Evolutionary conservation across 2,888 invertebrate genomes (phyloP).

Genomic region (Ditula angustiorana): DNA sequence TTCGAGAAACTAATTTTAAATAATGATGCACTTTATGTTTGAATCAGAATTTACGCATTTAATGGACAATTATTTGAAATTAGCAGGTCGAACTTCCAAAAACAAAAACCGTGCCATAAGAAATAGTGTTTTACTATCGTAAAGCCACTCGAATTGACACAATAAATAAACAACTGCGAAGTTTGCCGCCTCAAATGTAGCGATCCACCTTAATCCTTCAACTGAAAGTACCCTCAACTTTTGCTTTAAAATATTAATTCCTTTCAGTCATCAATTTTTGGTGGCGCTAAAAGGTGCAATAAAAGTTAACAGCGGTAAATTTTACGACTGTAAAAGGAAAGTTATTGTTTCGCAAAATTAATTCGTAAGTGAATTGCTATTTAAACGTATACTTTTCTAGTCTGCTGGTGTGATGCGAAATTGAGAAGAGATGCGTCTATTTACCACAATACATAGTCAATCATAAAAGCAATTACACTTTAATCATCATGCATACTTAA

Average conservation of each 20-base stretch:
- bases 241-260: background rate
- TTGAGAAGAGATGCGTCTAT: background rate
- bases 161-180: no score
- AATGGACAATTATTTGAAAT: no score
- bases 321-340: constrained; percentile 5
- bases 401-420: constrained; percentile 16
- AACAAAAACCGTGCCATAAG: no score
- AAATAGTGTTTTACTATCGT: no score
- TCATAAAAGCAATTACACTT: constrained; percentile 16
- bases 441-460: constrained; percentile 22
- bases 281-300: constrained; percentile 2
- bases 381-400: constrained; percentile 19
- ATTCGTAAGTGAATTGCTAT: background rate
- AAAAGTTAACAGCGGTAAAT: constrained; percentile 23
- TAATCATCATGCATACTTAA: background rate
- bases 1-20: no score
- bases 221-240: background rate
- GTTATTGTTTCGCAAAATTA: constrained; percentile 10
- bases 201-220: no score
- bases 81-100: no score
- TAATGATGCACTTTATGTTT: no score
- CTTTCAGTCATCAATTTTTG: background rate
- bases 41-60: no score
- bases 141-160: no score
- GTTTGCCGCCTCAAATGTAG: no score